phyloP scores from a whole-genome alignment of 64 coral and sea anemone species.

The Trachythela sp. region DNA sequence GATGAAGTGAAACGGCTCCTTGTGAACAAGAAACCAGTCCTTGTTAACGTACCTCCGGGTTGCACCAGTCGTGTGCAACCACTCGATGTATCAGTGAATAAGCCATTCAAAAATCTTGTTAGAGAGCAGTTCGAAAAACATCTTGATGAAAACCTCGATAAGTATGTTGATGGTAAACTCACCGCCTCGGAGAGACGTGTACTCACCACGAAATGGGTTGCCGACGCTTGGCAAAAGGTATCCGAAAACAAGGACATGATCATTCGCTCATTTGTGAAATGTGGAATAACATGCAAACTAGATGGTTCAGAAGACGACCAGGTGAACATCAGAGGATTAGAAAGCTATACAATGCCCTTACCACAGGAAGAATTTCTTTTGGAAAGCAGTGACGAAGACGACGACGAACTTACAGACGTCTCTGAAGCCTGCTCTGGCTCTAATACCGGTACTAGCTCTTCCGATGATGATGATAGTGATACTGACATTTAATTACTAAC shows the following conservation, averaged over 20 bases:
- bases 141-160: conserved; percentile 21
- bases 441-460: too few relatives aligned
- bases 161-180: conserved; percentile 41
- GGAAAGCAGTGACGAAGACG: background rate
- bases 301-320: conserved; percentile 39
- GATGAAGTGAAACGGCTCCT: conserved; percentile 34
- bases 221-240: conserved; percentile 33
- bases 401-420: too few relatives aligned
- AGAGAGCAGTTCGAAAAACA: conserved; percentile 46
- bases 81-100: conserved; percentile 39
- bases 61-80: conserved; percentile 52
- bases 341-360: too few relatives aligned
- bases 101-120: conserved; percentile 49
- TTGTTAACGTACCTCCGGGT: conserved; percentile 37
- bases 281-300: conserved; percentile 28
- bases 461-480: too few relatives aligned
- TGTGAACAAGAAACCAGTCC: conserved; percentile 40
- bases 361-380: background rate
- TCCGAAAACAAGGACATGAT: conserved; percentile 42
- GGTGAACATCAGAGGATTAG: conserved; percentile 47
- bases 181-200: conserved; percentile 42
- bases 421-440: too few relatives aligned
- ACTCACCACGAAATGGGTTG: conserved; percentile 54
- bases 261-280: conserved; percentile 40
- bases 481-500: too few relatives aligned